Base-by-base conservation (phyloP, 1,140 invertebrate species). In the Drosophila athabasca region DNA sequence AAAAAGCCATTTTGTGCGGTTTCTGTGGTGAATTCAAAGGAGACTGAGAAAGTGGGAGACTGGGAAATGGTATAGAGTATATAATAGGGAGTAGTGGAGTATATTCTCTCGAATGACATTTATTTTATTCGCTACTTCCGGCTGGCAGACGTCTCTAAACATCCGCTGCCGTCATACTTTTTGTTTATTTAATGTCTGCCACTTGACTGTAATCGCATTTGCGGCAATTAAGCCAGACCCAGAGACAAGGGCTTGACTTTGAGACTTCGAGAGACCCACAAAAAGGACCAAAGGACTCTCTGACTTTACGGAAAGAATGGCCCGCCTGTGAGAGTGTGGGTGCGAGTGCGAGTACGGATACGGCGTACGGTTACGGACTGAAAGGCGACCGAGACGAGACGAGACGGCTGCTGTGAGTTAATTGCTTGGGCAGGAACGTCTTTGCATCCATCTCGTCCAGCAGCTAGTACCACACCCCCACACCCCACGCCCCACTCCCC, bases 181-280 rank as follows among this genome's bases (percentile, higher is more conserved):
- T 89, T 88, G 84, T 89, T 84, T 80, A 80, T 75, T 54, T 88
- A 89, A 87, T 88, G 84, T 61, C 84, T 79, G 84, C 79, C 73
- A 89, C 84, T 88, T 88, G 83, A 72, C 84, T 74, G 72, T 89
- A 89, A 89, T 89, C 80, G 84, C 83, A 89, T 88, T 89, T 88
- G 76, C 72, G 83, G 79, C 83, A 88, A 88, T 88, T 88, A 88
- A 89, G 79, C 79, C 71, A 35, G 72, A 45, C 58, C 71, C 58
- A 75, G 75, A 77, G 65, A 62, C 69, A 73, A 74, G 73, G 68
- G 81, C 59, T 81, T 85, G 81, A 85, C 81, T 85, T 85, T 74
- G 68, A 79, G 74, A 76, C 75, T 52, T 55, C 11, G 35, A 39
- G 35, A 39, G 55, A 24, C 24, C 54, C 1, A 29, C 51, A 60